Base-by-base conservation (phyloP, 2,797 vertebrate species). In the Sebastes hubbsi region DNA sequence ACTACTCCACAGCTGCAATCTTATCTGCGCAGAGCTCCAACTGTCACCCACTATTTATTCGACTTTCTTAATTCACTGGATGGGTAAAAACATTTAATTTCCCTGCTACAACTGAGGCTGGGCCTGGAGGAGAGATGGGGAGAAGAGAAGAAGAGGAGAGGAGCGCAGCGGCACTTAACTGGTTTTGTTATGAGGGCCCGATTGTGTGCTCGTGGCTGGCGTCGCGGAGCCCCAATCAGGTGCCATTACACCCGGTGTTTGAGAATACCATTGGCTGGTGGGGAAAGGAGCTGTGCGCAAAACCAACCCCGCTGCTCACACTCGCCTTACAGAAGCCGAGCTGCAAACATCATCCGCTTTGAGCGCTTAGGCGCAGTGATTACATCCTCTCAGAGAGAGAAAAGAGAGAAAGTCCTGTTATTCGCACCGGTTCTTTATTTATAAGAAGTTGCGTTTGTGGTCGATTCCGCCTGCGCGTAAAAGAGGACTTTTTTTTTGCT, bases 251-350 rank as follows among this genome's bases (percentile, higher is more conserved):
- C 85, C 87, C 89, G 91, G 76, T 92, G 91, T 88, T 88, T 84
- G 92, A 79, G 90, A 61, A 85, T 82, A 70, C 92, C 82, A 96
- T 96, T 96, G 95, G 95, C 89, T 95, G 89, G 78, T 89, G 91
- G 90, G 92, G 92, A 93, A 92, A 93, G 91, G 93, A 93, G 94
- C 96, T 97, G 97, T 96, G 97, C 96, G 96, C 97, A 98, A 98
- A 99, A 98, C 92, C 97, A 95, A 88, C 92, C 95, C 93, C 87
- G 83, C 93, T 86, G 95, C 69, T 95, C 94, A 93, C 96, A 97
- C 95, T 96, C 94, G 75, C 94, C 92, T 96, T 95, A 96, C 97
- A 98, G 97, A 97, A 97, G 95, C 95, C 94, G 95, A 97, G 95
- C 96, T 94, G 97, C 95, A 89, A 94, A 91, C 96, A 97, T 92